These are phyloP conservation scores for Synergus laeviventris DNA, from an alignment of 2,888 invertebrate genomes.

Conservation along the genomic window DNA sequence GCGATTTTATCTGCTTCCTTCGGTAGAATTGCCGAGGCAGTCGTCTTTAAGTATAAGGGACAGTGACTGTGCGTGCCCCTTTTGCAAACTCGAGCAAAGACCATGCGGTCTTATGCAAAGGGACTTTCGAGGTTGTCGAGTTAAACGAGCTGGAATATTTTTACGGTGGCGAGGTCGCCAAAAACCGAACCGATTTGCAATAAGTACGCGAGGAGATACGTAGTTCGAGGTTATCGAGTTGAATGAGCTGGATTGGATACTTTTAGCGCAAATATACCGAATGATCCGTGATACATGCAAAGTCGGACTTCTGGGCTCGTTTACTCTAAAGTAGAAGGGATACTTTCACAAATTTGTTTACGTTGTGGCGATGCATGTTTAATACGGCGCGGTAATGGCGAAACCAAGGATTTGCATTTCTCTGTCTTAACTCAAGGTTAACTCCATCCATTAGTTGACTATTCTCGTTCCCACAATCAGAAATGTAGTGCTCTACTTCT, in stretches of 20 bases:
- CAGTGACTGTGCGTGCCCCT: conserved; percentile 24
- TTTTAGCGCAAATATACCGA: conserved; percentile 21
- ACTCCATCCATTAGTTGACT: background rate
- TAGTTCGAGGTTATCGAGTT: conserved; percentile 45
- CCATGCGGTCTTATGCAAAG: conserved; percentile 41
- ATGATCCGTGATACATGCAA: conserved; percentile 17
- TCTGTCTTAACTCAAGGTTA: conserved; percentile 22
- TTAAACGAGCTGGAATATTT: conserved; percentile 41
- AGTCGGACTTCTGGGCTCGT: background rate
- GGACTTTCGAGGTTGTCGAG: conserved; percentile 36
- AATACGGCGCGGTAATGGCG: conserved; percentile 11
- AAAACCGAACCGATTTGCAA: conserved; percentile 31
- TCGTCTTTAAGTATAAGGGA: conserved; percentile 37
- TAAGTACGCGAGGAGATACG: background rate
- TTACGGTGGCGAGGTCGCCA: conserved; percentile 30
- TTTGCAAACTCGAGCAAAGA: conserved; percentile 40
- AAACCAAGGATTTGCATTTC: conserved; percentile 22
- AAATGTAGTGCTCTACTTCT: background rate
- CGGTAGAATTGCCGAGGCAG: conserved; percentile 6
- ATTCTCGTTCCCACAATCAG: background rate
- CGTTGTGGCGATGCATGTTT: conserved; percentile 16
- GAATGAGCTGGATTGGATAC: conserved; percentile 48
- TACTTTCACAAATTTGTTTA: conserved; percentile 39
- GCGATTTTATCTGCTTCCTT: conserved; percentile 25
- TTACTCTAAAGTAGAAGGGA: conserved; percentile 1